Percentiles rank a stretch among this genome's conserved stretches.
These are phyloP conservation scores for Heterodera carotae DNA, from an alignment of 1,140 invertebrate genomes.

Conservation along the genomic window DNA sequence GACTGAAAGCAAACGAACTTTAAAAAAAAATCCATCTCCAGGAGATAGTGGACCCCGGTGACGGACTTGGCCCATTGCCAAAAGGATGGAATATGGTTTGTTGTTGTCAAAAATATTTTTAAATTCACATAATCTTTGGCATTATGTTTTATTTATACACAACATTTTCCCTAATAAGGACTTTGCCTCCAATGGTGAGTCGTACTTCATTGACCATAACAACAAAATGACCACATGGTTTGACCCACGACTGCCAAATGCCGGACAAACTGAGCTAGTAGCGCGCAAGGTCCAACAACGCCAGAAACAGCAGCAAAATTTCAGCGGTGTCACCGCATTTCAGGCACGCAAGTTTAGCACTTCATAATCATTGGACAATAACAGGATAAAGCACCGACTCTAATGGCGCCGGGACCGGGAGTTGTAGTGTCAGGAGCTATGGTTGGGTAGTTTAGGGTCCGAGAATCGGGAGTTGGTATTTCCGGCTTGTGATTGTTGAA, in stretches of 20 bases:
- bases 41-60: constrained; percentile 13
- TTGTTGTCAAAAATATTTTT: neutral
- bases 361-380: too few relatives aligned
- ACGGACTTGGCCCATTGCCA: constrained; percentile 43
- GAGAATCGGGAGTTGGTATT: too few relatives aligned
- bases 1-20: too few relatives aligned
- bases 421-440: too few relatives aligned
- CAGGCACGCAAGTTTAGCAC: constrained; percentile 5
- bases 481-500: too few relatives aligned
- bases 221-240: constrained; percentile 46
- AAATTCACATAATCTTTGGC: too few relatives aligned
- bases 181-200: constrained; percentile 40
- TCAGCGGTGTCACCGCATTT: constrained; percentile 8
- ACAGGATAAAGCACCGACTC: too few relatives aligned
- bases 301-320: constrained; percentile 23
- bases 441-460: too few relatives aligned
- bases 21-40: constrained; percentile 12
- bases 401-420: too few relatives aligned
- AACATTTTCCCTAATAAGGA: neutral
- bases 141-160: too few relatives aligned
- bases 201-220: constrained; percentile 50
- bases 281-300: constrained; percentile 8
- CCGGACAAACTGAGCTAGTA: constrained; percentile 18
- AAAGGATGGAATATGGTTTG: constrained; percentile 40
- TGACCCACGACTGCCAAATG: constrained; percentile 36